Base-by-base conservation (phyloP, 2,797 vertebrate species). In the Trachurus trachurus region DNA sequence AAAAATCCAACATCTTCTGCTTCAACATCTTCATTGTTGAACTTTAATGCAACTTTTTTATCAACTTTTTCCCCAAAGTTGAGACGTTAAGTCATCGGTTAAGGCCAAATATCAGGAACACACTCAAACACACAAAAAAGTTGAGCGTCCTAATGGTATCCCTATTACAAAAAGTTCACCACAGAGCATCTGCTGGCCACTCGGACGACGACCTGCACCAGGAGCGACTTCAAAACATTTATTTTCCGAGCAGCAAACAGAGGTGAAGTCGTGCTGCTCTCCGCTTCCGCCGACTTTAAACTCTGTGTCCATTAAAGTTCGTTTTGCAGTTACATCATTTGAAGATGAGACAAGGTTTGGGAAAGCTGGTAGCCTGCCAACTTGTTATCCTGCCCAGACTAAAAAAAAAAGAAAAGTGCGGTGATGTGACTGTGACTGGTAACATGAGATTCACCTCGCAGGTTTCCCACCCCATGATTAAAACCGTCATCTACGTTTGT, bases 311-410 rank as follows among this genome's bases (percentile, higher is more conserved):
- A 9, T 54, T 52, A 45, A 52, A 40, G 49, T 45, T 10, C 49
- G 67, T 45, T 77, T 56, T 69, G 57, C 62, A 64, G 71, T 78
- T 26, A 21, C 29, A 34, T 53, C 29, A 52, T 47, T 71, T 53
- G 26, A 8, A 60, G 53, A 21, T 6, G 21, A 66, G 16, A 16
- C 21, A 29, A 47, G 11, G 19, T 67, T 53, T 56, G 26, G 62
- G 22, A 47, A 34, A 17, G 40, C 39, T 47, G 47, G 42, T 9
- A 19, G 54, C 21, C 42, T 31, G 47, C 50, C 21, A 44, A 67
- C 66, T n/a, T 44, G 61, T 66, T 62, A 37, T 60, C 45, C 63
- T 34, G 19, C 10, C 19, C 57, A n/a, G 34, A 13, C n/a, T 13
- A 37, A 37, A 37, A 9, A 37, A 37, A 29, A 34, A 21, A 31